Evolutionary conservation across 2,797 vertebrate genomes (phyloP).

Genomic region (Tragopan temminckii): DNA sequence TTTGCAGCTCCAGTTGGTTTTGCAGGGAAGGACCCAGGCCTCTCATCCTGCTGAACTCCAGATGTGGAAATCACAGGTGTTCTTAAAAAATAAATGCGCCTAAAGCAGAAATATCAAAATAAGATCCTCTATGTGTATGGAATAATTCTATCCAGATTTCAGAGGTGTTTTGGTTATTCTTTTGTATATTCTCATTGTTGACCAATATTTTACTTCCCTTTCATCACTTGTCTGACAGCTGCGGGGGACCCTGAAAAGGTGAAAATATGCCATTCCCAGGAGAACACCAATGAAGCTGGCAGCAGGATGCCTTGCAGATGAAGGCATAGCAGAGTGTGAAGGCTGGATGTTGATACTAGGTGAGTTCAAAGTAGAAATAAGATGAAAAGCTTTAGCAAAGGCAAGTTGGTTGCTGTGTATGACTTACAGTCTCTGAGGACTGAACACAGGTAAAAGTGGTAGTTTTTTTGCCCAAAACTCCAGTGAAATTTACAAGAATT

Average conservation of each 20-base stretch:
- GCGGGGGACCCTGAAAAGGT: background rate
- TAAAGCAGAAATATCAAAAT: conserved; percentile 57
- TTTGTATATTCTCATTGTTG: background rate
- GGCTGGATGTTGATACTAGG: background rate
- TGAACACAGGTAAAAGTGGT: fast-evolving
- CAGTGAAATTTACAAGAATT: background rate
- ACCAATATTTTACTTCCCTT: conserved; percentile 22
- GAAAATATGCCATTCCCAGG: conserved; percentile 1
- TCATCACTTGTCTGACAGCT: conserved; percentile 31
- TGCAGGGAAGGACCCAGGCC: background rate
- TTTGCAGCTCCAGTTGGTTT: conserved; percentile 46
- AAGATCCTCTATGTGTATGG: background rate
- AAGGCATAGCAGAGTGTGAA: background rate
- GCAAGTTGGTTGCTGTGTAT: background rate
- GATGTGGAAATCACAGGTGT: conserved; percentile 36
- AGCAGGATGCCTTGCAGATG: background rate
- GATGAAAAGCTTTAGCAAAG: background rate
- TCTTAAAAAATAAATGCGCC: conserved; percentile 22
- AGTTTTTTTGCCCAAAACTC: background rate
- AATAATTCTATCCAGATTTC: conserved; percentile 65
- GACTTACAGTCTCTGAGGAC: background rate
- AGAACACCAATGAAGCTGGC: background rate
- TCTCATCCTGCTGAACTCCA: conserved; percentile 25
- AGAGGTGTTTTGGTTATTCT: conserved; percentile 20
- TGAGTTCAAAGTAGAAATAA: background rate